Base-by-base conservation (phyloP, 2,888 invertebrate genomes). In the Steinernema hermaphroditum region DNA sequence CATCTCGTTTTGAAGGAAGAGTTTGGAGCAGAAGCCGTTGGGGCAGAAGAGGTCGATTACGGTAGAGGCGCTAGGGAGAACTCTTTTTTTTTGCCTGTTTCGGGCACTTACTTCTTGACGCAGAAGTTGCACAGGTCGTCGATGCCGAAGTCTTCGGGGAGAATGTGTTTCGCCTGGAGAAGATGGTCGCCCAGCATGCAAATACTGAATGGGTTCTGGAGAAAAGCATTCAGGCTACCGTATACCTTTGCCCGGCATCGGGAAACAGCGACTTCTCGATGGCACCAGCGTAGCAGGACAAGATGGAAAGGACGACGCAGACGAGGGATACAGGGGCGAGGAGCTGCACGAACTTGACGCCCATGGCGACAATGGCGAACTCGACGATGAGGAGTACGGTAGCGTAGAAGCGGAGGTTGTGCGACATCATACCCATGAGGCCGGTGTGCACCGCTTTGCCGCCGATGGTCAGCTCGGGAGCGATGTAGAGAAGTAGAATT, bases 311-410 rank as follows among this genome's bases (percentile, higher is more conserved):
- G 83, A 98, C 91, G 82, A 98, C 97, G 89, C 97, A 97, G 77
- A 93, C 93, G 80, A 98, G 91, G 68, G 96, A 96, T 4, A 82
- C 77, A 1, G 96, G 93, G 41, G 97, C 97, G 87, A 97, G 95
- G 90, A 96, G 96, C 90, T 96, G 96, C 86, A 98, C 98, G 88
- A 97, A 96, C 88, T 93, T 94, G 71, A 98, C 96, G 71, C 97
- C 97, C 78, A 97, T 82, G 19, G 82, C 82, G 78, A 97, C 96
- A 81, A 93, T 92, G 76, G 90, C 91, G 83, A 94, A 93, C 92
- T 96, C 94, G 80, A 96, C 89, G 78, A 93, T 86, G 69, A 98
- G 91, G 74, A 98, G 89, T 29, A 92, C 88, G 6, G 96, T 93
- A 74, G 96, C 97, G 88, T 96, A 98, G 71, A 97, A 93, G 50